Evolutionary conservation across 2,113 vertebrate genomes (phyloP).

Genomic region (Anarhynchus alexandrinus): DNA sequence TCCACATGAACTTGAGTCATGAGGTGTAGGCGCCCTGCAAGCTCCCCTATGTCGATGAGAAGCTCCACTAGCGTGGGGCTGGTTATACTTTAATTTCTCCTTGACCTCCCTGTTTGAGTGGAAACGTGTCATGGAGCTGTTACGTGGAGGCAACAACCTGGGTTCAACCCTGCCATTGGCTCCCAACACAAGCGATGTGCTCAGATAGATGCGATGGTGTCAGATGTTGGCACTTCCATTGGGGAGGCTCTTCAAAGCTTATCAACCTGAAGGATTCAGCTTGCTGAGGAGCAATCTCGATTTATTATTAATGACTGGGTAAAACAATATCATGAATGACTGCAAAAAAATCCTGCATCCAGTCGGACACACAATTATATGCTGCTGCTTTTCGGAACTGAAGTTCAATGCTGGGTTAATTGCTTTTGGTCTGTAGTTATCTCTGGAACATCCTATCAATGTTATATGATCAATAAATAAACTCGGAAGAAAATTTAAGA

Average conservation of each 20-base stretch:
- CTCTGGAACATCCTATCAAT: background rate
- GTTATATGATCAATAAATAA: background rate
- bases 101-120: background rate
- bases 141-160: rapidly evolving
- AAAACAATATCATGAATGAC: background rate
- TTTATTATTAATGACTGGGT: background rate
- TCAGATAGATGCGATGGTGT: background rate
- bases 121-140: rapidly evolving
- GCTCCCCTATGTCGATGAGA: rapidly evolving
- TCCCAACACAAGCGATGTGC: rapidly evolving
- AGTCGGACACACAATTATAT: rapidly evolving
- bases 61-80: background rate
- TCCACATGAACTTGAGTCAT: rapidly evolving
- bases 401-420: background rate
- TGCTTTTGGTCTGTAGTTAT: background rate
- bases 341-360: background rate
- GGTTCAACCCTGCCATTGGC: background rate
- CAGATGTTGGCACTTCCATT: background rate
- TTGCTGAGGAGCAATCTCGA: background rate
- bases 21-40: background rate
- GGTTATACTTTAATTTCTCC: background rate
- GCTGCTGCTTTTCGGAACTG: background rate
- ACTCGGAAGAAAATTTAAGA: background rate
- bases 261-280: background rate
- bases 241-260: background rate